Conservation (phyloP, 2,888 invertebrate species). For the Lycocerus yunnanus region DNA sequence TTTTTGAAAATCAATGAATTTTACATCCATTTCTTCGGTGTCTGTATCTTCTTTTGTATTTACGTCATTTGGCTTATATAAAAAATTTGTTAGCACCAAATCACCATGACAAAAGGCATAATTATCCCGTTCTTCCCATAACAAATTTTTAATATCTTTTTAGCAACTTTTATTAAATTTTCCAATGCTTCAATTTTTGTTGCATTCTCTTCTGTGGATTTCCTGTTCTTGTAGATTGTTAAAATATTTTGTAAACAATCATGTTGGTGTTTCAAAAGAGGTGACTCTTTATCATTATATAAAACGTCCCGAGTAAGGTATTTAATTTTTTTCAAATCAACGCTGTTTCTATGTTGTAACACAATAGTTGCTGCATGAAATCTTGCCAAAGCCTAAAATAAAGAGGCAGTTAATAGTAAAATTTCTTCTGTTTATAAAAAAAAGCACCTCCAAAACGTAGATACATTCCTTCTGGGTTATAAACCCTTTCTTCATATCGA, state of each 20-base stretch:
- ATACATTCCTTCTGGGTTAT: conserved; percentile 20
- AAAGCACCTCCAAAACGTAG: conserved; percentile 18
- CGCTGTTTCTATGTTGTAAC: conserved; percentile 23
- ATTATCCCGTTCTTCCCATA: not conserved
- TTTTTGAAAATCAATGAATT: conserved; percentile 37
- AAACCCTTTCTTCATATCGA: conserved; percentile 9
- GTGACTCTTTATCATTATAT: not conserved
- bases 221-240: not conserved
- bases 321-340: not conserved
- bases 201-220: too few species aligned
- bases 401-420: not conserved
- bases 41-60: conserved; percentile 28
- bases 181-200: too few species aligned
- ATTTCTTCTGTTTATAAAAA: not conserved
- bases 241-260: not conserved
- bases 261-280: not conserved
- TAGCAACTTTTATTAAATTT: not conserved
- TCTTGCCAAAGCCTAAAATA: conserved; percentile 33
- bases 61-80: not conserved
- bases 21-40: conserved; percentile 21
- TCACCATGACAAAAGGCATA: not conserved
- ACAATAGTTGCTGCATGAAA: conserved; percentile 36
- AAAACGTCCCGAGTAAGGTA: conserved; percentile 14
- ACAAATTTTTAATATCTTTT: not conserved
- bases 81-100: not conserved